Evolutionary conservation across 2,797 vertebrate genomes (phyloP).

Genomic region (Catostomus latipinnis): DNA sequence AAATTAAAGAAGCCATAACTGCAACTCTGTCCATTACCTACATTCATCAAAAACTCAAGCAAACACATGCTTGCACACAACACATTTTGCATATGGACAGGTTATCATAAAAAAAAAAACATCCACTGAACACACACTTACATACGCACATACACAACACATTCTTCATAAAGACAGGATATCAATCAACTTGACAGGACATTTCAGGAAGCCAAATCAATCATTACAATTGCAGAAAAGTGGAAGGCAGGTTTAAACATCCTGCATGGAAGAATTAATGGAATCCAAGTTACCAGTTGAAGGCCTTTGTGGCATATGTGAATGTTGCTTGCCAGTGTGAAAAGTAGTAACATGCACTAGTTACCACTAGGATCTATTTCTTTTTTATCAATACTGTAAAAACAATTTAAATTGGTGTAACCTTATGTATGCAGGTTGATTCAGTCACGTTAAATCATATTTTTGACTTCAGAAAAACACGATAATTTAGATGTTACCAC

Average conservation of each 20-base stretch:
- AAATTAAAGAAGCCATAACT: constrained; percentile 76
- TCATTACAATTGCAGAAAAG: constrained; percentile 62
- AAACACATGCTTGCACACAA: neutral
- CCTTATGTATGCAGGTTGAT: too few species aligned
- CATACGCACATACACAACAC: constrained; percentile 10
- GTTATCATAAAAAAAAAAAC: constrained; percentile 61
- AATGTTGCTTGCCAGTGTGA: neutral
- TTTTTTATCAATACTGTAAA: too few species aligned
- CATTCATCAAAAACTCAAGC: constrained; percentile 71
- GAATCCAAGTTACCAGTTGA: neutral
- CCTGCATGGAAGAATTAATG: neutral
- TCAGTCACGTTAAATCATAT: too few species aligned
- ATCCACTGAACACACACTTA: neutral
- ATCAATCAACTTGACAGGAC: constrained; percentile 75
- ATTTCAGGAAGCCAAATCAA: constrained; percentile 72
- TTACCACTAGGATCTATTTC: too few species aligned
- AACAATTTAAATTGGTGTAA: too few species aligned
- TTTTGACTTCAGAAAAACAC: too few species aligned
- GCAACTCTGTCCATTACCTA: constrained; percentile 65
- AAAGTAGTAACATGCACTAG: neutral
- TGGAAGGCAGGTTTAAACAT: constrained; percentile 3
- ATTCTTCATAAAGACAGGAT: constrained; percentile 59
- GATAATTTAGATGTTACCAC: too few species aligned
- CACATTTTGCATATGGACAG: constrained; percentile 51
- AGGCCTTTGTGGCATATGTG: neutral